A percentile compares a stretch with the other conserved stretches of the same genome.
These are phyloP conservation scores for Ctenochaetus hawaiiensis DNA, from an alignment of 2,797 vertebrate species.

Conservation along the genomic window DNA sequence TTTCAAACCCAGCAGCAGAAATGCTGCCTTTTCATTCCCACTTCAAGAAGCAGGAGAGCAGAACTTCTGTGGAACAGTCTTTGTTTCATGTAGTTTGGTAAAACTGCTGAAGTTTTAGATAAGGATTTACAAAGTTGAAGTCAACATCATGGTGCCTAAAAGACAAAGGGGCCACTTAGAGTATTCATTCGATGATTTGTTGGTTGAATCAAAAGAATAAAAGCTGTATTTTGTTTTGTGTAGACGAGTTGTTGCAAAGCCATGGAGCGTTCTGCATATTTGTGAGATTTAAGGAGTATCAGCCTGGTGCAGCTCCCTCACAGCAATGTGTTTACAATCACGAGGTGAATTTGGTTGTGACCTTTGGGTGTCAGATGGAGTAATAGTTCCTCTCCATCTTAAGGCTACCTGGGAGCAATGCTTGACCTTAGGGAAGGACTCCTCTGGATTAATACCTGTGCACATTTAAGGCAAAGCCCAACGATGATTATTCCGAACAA, in stretches of 20 bases:
- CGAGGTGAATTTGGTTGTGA: conserved; percentile 8
- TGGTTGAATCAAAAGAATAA: not conserved
- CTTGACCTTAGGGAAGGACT: conserved; percentile 18
- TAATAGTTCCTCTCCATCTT: conserved; percentile 23
- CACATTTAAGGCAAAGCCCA: not conserved
- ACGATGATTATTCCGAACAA: too few species aligned
- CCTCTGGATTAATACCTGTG: conserved; percentile 8
- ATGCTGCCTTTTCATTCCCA: not conserved
- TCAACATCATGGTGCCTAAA: conserved; percentile 10
- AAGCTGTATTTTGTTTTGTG: not conserved
- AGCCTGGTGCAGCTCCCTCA: not conserved
- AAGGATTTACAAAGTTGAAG: conserved; percentile 31
- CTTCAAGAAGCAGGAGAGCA: conserved; percentile 7
- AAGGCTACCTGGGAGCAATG: conserved; percentile 19
- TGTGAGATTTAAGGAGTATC: not conserved
- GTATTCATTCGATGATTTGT: not conserved
- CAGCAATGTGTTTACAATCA: not conserved
- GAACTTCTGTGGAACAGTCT: conserved; percentile 9
- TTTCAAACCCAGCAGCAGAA: conserved; percentile 1
- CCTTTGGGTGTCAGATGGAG: conserved; percentile 31
- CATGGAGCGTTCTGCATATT: not conserved
- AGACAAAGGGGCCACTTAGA: not conserved
- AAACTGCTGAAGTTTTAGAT: conserved; percentile 24
- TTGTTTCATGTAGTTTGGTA: conserved; percentile 20
- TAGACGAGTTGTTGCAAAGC: not conserved